Percentiles rank a stretch among this genome's conserved stretches.
phyloP scores from a whole-genome alignment of 2,888 invertebrate genomes.

The Sarcophaga rosellei region DNA sequence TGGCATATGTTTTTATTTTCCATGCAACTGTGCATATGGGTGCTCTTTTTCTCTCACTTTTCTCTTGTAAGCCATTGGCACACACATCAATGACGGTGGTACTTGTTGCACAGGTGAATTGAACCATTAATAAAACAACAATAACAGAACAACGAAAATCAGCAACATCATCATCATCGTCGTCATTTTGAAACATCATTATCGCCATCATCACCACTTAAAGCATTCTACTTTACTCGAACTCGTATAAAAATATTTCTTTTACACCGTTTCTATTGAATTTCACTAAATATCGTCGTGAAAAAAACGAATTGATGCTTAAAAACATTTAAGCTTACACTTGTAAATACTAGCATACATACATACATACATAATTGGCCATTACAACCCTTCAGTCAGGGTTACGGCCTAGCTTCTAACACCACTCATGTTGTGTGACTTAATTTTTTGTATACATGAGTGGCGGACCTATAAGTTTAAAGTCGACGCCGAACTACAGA shows the following conservation, averaged over 20 bases:
- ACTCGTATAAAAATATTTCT: neutral
- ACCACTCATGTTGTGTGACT: too few species aligned
- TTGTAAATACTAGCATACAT: too few species aligned
- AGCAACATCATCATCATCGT: neutral
- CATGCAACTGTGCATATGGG: conserved; percentile 7
- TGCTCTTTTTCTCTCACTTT: neutral
- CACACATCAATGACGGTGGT: neutral
- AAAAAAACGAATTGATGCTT: too few species aligned
- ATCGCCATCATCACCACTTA: neutral
- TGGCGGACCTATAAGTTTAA: too few species aligned
- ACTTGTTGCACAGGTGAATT: conserved; percentile 22
- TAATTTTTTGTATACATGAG: too few species aligned
- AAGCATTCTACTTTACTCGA: neutral
- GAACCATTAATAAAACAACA: conserved; percentile 13
- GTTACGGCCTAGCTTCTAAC: too few species aligned
- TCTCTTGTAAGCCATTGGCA: neutral
- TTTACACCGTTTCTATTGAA: neutral
- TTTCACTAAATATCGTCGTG: neutral
- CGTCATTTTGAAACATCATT: conserved; percentile 22
- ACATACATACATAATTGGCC: too few species aligned
- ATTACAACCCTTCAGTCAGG: too few species aligned
- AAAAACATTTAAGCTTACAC: too few species aligned
- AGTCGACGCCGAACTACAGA: too few species aligned
- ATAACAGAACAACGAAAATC: neutral
- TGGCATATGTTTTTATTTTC: neutral